Percentiles rank a stretch among this genome's conserved stretches.
Evolutionary conservation across 2,113 vertebrate genomes (phyloP).

Genomic region (Ancistrus triradiatus): DNA sequence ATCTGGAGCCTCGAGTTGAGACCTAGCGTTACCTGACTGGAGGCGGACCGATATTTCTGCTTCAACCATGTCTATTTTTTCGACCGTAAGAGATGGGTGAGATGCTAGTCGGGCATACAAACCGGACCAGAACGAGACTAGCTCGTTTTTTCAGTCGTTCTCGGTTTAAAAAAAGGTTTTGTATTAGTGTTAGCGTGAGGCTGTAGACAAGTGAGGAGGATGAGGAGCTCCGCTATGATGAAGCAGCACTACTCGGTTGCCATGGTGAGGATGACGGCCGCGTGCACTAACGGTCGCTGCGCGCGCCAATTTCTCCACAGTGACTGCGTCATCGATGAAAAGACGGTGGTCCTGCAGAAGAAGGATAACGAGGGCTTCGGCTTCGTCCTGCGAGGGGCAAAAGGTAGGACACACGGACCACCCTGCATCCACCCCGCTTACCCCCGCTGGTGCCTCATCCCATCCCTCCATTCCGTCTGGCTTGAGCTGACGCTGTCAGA

Average conservation of each 20-base stretch:
- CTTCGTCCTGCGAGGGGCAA: conserved; percentile 89
- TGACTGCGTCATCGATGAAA: conserved; percentile 88
- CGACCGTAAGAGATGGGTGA: not conserved
- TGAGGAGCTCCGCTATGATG: conserved; percentile 25
- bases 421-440: not conserved
- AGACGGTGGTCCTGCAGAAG: conserved; percentile 90
- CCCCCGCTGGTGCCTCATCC: not conserved
- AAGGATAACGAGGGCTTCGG: conserved; percentile 91
- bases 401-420: conserved; percentile 72
- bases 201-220: conserved; percentile 9
- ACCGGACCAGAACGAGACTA: not conserved
- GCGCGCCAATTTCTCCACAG: conserved; percentile 88
- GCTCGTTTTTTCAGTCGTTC: conserved; percentile 7
- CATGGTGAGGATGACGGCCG: conserved; percentile 81
- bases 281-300: conserved; percentile 81
- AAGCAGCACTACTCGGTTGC: conserved; percentile 61
- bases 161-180: not conserved
- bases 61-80: conserved; percentile 11
- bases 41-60: conserved; percentile 14
- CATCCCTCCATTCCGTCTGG: not conserved
- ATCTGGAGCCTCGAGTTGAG: not conserved
- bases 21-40: not conserved
- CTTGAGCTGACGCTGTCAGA: not conserved
- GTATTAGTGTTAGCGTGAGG: not conserved
- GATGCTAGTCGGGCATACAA: conserved; percentile 8